A percentile compares a stretch with the other conserved stretches of the same genome.
These are phyloP conservation scores for Pristis pectinata DNA, from an alignment of 2,797 vertebrate species.

Conservation along the genomic window DNA sequence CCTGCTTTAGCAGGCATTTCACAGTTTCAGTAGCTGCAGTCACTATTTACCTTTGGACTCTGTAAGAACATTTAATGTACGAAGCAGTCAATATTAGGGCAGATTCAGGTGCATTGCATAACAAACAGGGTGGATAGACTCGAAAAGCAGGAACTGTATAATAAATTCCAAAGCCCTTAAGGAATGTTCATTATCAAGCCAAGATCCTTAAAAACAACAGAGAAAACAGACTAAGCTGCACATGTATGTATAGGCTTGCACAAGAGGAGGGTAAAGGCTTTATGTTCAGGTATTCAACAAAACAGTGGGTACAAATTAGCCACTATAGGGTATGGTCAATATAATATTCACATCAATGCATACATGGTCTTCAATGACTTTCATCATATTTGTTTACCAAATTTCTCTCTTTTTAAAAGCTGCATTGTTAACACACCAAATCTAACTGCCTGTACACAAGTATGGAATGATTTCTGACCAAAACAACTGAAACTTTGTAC, in stretches of 20 bases:
- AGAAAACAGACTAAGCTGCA: neutral
- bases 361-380: neutral
- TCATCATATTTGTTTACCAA: neutral
- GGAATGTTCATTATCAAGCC: neutral
- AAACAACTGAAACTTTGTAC: neutral
- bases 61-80: neutral
- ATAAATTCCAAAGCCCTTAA: neutral
- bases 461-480: neutral
- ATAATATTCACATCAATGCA: neutral
- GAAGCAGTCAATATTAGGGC: neutral
- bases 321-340: neutral
- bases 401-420: neutral
- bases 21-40: neutral
- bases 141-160: constrained; percentile 15
- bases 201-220: neutral
- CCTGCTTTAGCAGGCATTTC: neutral
- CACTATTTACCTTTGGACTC: neutral
- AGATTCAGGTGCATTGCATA: neutral
- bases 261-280: neutral
- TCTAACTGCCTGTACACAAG: neutral
- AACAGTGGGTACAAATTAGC: neutral
- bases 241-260: neutral
- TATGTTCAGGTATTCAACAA: neutral
- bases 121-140: constrained; percentile 14
- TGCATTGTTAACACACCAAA: neutral